Conservation (phyloP, 2,113 vertebrate species). For the Ceyx cyanopectus region DNA sequence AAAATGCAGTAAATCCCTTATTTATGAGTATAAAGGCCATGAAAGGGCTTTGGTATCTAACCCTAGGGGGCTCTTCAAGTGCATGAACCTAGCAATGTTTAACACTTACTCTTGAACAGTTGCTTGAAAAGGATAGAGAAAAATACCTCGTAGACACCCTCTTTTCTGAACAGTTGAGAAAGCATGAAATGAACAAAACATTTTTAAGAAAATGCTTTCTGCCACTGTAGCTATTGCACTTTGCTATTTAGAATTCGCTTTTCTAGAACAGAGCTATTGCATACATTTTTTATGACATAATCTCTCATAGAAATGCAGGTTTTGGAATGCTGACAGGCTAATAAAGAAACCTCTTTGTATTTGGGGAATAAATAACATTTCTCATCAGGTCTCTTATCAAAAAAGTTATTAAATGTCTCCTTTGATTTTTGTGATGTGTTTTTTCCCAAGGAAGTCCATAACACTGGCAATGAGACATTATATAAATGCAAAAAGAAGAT, state of each 20-base stretch:
- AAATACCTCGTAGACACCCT: background rate
- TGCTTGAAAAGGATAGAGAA: conserved; percentile 42
- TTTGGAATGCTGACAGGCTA: conserved; percentile 64
- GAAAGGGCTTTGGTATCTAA: conserved; percentile 61
- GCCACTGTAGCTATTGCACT: background rate
- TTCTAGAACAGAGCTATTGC: conserved; percentile 54
- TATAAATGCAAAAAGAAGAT: background rate
- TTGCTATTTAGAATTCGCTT: conserved; percentile 43
- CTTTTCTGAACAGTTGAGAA: background rate
- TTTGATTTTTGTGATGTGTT: conserved; percentile 26
- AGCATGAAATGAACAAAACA: conserved; percentile 3
- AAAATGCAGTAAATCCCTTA: conserved; percentile 68
- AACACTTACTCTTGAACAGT: conserved; percentile 46
- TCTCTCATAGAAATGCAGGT: conserved; percentile 73
- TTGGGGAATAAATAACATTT: conserved; percentile 68
- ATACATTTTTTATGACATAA: conserved; percentile 75
- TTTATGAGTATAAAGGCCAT: conserved; percentile 66
- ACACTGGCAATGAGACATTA: background rate
- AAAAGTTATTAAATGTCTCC: conserved; percentile 67
- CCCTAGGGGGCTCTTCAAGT: conserved; percentile 52
- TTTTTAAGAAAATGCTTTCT: conserved; percentile 6
- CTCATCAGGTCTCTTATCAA: conserved; percentile 40
- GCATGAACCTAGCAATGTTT: conserved; percentile 42
- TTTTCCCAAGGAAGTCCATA: background rate
- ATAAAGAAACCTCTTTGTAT: conserved; percentile 62